Evolutionary conservation across 2,888 invertebrate species (phyloP), one percentile per base, ranked within the genome.

Genomic region (Pecten maximus): DNA sequence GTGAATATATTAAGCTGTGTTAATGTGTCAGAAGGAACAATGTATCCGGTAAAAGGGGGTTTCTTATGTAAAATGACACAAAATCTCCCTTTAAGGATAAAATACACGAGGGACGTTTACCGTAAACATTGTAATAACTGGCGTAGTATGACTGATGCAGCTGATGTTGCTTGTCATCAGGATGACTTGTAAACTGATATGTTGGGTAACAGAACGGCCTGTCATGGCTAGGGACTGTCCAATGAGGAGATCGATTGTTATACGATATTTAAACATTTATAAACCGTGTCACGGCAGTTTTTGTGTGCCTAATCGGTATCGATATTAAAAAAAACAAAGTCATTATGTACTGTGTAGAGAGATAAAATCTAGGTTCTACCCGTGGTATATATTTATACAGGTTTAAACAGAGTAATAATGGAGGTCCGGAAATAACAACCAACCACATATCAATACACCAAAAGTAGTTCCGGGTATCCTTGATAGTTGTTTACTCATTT

Each of bases 321-420:
- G n/a, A 60, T 23, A 60, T 23, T 2, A 60, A 74, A 74, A 74
- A 35, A 2, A 54, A 54, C 74, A 74, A 28, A 28, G 35, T 74
- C 74, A 35, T 74, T 35, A 28, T 60, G 60, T 28, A 60, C 60
- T 60, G 3, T 60, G 10, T 74, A 35, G 28, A 0, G 12, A 28
- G 74, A 74, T 74, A 74, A 74, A 10, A 74, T 74, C 74, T 74
- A 28, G 28, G 0, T 74, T 74, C 74, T 74, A 74, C 74, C 74
- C 12, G 35, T 74, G 35, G 74, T 74, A 35, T 35, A 28, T 35
- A 35, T 10, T 44, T 74, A 74, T 35, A 74, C 28, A 74, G 2
- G 4, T 74, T 6, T 35, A 74, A 10, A 74, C 28, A 74, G 35
- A 35, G 74, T 74, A 74, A 28, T 74, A 35, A 35, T 28, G 0